Base-by-base conservation (phyloP, 1,140 invertebrate genomes). In the Teleopsis dalmanni region DNA sequence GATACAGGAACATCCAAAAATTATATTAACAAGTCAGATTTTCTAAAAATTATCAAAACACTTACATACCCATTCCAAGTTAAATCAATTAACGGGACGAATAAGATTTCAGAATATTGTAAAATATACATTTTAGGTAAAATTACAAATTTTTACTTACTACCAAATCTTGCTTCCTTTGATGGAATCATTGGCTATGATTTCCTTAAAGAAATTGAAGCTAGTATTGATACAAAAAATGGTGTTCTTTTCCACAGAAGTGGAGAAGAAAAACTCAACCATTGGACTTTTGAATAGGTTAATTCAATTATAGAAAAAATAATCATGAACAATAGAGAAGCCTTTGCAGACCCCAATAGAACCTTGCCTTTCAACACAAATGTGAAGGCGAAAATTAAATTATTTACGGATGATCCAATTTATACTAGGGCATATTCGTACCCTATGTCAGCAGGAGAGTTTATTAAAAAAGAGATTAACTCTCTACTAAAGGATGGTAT, bases 141-240 rank as follows among this genome's bases (percentile, higher is more conserved):
- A 3, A n/a, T 5, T 11, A 19, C 38, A 13, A 34, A 26, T 21
- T 43, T 50, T 41, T 49, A 22, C 26, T 23, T 50, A 25, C 13
- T 50, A 9, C 33, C 48, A 25, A 13, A 22, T 21, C 22, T 50
- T 9, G 31, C 27, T 13, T 23, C 16, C 21, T 51, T 51, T 40
- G 49, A 48, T 34, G 37, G 36, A 29, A 40, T 48, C 26, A 41
- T 48, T 6, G 47, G 47, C 7, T 41, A 41, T 42, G 40, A 43
- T 36, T 33, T 42, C 13, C 18, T 50, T 4, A 34, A 35, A 43
- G 33, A 50, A 34, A 34, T 50, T 4, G 33, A 44, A 13, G 48
- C 48, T 4, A 18, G 16, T 16, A 27, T 50, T 4, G 22, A 50
- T 13, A 41, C 29, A 27, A 45, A 47, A 11, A 40, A 31, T 25